Evolutionary conservation across 2,113 vertebrate genomes (phyloP).

Genomic region (Mesitornis unicolor): DNA sequence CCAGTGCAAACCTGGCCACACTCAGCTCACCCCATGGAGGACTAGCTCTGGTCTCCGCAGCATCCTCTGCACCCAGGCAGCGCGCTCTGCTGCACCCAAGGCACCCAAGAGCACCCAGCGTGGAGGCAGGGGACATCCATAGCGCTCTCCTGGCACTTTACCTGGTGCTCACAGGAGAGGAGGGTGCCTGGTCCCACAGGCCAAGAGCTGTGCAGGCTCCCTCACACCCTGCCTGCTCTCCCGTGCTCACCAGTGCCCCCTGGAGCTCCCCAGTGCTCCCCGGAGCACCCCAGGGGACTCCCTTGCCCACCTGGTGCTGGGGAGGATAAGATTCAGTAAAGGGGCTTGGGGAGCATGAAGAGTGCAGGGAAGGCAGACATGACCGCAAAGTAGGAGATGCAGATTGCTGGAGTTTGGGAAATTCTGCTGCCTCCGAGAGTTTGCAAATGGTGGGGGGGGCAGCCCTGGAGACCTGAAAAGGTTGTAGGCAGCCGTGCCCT

Average conservation of each 20-base stretch:
- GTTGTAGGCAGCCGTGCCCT: neutral
- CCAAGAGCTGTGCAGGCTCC: neutral
- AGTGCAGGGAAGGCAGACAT: neutral
- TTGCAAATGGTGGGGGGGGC: accelerated
- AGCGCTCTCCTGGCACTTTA: neutral
- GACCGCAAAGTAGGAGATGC: neutral
- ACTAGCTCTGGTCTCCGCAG: accelerated
- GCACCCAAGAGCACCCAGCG: neutral
- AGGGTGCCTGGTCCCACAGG: neutral
- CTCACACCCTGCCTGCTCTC: neutral
- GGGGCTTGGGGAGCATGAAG: neutral
- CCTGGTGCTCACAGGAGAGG: neutral
- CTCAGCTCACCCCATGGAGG: neutral
- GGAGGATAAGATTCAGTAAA: neutral
- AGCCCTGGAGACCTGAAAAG: accelerated
- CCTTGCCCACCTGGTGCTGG: accelerated
- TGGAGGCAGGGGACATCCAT: accelerated
- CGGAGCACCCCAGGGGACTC: too few species aligned
- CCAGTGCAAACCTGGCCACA: neutral
- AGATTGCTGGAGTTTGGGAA: neutral
- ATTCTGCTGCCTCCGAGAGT: neutral
- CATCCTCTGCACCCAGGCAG: neutral
- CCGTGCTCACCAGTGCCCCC: neutral
- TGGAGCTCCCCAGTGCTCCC: neutral
- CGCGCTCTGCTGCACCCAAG: accelerated